Base-by-base conservation (phyloP, 2,888 invertebrate genomes). In the Scaeva pyrastri region DNA sequence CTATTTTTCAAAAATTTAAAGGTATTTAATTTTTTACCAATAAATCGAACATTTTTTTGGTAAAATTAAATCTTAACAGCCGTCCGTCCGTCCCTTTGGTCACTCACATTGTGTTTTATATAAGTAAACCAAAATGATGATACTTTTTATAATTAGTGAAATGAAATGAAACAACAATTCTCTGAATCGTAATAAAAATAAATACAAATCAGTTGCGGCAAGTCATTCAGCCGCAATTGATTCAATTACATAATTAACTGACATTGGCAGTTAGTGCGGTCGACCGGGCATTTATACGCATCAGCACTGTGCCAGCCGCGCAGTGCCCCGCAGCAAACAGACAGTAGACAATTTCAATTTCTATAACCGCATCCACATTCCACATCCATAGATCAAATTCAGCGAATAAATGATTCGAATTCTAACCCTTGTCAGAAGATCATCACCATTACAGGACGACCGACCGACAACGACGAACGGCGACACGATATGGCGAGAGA, bases 241-340 rank as follows among this genome's bases (percentile, higher is more conserved):
- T 86, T 86, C 86, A 86, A 86, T 86, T 86, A 86, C 82, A 82
- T 82, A 86, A 86, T 86, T 86, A 86, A 86, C 82, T 86, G 82
- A 82, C 86, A 82, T 77, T 74, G 85, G 85, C 76, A 68, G 85
- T 85, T 78, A 83, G 82, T 78, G 50, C 66, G 45, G 81, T 71
- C 52, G 73, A 72, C 64, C 66, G 58, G 50, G 56, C 70, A 50
- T 36, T 23, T 68, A 56, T 48, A 52, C 41, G 7, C 10, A 39
- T 21, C 10, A n/a, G n/a, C n/a, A n/a, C n/a, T n/a, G n/a, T n/a
- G n/a, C n/a, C n/a, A n/a, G n/a, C 7, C 52, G 48, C 19, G 48
- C 19, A 3, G 48, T 16, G 39, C 36, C 50, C n/a, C 50, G 45
- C 43, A 36, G 31, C 48, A 64, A 64, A 41, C 71, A 76, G 58